Evolutionary conservation across 2,113 vertebrate genomes (phyloP).

Genomic region (Anser cygnoides): DNA sequence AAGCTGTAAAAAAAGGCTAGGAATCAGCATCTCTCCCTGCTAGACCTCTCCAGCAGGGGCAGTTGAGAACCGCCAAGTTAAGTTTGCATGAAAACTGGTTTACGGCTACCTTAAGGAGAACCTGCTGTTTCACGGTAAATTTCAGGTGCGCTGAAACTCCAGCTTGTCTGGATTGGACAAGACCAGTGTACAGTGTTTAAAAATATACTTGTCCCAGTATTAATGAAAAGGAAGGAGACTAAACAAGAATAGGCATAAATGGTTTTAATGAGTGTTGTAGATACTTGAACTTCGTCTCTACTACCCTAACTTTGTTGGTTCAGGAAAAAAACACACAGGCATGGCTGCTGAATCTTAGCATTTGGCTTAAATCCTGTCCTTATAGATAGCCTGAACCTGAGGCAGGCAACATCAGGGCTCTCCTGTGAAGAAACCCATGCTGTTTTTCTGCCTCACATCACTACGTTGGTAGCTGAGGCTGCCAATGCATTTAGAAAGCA

Average conservation of each 20-base stretch:
- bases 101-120: background rate
- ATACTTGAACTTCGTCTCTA: background rate
- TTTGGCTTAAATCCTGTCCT: background rate
- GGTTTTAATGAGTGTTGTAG: background rate
- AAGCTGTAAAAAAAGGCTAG: background rate
- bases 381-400: background rate
- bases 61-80: background rate
- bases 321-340: background rate
- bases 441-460: background rate
- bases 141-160: background rate
- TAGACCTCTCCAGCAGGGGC: background rate
- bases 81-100: background rate
- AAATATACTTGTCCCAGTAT: background rate
- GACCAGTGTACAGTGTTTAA: background rate
- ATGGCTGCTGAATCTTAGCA: background rate
- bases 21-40: background rate
- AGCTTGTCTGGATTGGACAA: background rate
- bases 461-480: background rate
- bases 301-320: background rate
- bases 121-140: background rate
- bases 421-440: background rate
- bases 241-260: background rate
- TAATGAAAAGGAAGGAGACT: background rate
- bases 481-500: background rate
- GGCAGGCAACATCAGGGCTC: background rate